Evolutionary conservation across 2,888 invertebrate species (phyloP).

Genomic region (Archaeoteleia sp.): DNA sequence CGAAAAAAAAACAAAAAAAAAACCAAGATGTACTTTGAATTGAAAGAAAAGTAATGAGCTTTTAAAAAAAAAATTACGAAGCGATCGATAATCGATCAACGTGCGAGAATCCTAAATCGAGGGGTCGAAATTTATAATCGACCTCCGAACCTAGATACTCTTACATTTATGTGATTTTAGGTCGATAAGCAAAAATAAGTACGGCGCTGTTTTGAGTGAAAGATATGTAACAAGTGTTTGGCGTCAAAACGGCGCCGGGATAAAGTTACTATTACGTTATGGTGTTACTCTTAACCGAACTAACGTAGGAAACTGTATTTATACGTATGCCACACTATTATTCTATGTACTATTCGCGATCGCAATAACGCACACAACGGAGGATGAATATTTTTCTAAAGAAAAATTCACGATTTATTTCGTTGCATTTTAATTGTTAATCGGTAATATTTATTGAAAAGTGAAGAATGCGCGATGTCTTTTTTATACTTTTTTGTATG

Average conservation of each 20-base stretch:
- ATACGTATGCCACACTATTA: conserved; percentile 64
- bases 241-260: conserved; percentile 61
- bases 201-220: conserved; percentile 58
- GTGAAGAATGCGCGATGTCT: conserved; percentile 14
- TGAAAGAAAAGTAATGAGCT: conserved; percentile 4
- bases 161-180: conserved; percentile 73
- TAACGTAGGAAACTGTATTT: conserved; percentile 68
- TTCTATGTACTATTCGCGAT: conserved; percentile 53
- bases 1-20: conserved; percentile 4
- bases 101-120: conserved; percentile 51
- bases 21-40: conserved; percentile 2
- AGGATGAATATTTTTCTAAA: conserved; percentile 36
- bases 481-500: conserved; percentile 40
- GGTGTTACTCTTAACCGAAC: conserved; percentile 68
- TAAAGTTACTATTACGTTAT: conserved; percentile 73
- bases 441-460: conserved; percentile 10
- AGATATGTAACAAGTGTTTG: conserved; percentile 18
- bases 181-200: conserved; percentile 62
- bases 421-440: conserved; percentile 12
- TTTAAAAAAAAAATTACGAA: neutral
- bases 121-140: conserved; percentile 49
- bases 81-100: conserved; percentile 28
- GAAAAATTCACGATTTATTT: conserved; percentile 17
- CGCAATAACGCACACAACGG: conserved; percentile 40
- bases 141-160: conserved; percentile 59